phyloP scores from a whole-genome alignment of 2,888 invertebrate genomes.

The Drosophila neonasuta region DNA sequence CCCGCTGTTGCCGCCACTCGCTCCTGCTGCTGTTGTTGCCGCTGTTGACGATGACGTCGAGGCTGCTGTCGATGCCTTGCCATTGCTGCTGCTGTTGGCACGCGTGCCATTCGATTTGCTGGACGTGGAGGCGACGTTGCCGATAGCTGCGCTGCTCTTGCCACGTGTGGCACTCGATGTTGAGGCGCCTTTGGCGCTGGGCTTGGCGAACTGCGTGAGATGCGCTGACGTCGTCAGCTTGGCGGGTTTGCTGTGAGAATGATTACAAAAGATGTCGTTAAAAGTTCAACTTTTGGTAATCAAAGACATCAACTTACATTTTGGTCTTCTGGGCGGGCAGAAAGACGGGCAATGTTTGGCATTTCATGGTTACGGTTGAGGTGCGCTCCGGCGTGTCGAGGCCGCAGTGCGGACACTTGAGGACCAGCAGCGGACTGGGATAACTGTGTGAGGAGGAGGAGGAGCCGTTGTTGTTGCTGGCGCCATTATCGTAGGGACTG shows the following conservation, averaged over 20 bases:
- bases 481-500: slow-evolving; percentile 74
- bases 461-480: not conserved
- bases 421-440: slow-evolving; percentile 79
- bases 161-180: slow-evolving; percentile 24
- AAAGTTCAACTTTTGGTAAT: too few relatives aligned
- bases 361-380: slow-evolving; percentile 86
- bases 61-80: slow-evolving; percentile 19
- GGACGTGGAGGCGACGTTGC: slow-evolving; percentile 1
- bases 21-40: not conserved
- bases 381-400: slow-evolving; percentile 83
- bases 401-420: slow-evolving; percentile 89
- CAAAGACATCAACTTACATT: slow-evolving; percentile 63
- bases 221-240: slow-evolving; percentile 77
- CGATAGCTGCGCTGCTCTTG: slow-evolving; percentile 19
- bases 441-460: slow-evolving; percentile 56
- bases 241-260: slow-evolving; percentile 77
- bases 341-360: slow-evolving; percentile 85
- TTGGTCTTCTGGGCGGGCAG: slow-evolving; percentile 83
- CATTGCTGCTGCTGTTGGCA: slow-evolving; percentile 4
- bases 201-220: slow-evolving; percentile 47
- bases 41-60: not conserved
- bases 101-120: slow-evolving; percentile 49
- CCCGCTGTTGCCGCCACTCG: not conserved
- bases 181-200: slow-evolving; percentile 5
- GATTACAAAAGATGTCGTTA: too few relatives aligned